phyloP scores from a whole-genome alignment of 53 echinoderm and acorn worm genomes.

The Echinometra lucunter region DNA sequence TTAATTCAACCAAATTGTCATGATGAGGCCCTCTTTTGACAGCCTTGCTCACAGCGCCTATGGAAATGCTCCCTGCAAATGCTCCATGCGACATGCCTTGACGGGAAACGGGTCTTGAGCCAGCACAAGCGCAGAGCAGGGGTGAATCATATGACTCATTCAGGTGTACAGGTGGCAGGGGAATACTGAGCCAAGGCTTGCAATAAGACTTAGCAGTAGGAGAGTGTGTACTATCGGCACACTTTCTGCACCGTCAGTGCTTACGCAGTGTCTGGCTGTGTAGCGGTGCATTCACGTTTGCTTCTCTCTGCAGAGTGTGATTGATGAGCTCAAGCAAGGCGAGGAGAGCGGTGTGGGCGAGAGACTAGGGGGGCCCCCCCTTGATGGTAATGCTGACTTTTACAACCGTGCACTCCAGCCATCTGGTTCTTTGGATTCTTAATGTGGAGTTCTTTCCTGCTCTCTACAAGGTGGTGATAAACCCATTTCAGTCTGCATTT shows the following conservation, averaged over 20 bases:
- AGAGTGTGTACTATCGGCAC: neutral
- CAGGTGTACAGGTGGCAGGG: constrained; percentile 61
- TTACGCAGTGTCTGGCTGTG: constrained; percentile 40
- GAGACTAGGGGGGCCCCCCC: neutral
- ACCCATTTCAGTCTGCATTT: constrained; percentile 13
- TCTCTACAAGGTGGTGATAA: constrained; percentile 47
- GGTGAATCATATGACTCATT: constrained; percentile 44
- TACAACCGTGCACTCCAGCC: neutral
- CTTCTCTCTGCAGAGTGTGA: neutral
- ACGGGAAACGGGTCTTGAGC: constrained; percentile 31
- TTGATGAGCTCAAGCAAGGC: neutral
- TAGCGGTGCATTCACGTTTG: constrained; percentile 17
- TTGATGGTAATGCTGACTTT: constrained; percentile 7
- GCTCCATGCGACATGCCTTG: neutral
- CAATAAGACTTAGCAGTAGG: neutral
- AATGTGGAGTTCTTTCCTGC: constrained; percentile 59
- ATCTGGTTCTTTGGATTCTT: constrained; percentile 54
- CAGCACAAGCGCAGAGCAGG: constrained; percentile 23
- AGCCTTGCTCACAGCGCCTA: neutral
- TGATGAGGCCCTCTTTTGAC: constrained; percentile 50
- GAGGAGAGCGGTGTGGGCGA: constrained; percentile 49
- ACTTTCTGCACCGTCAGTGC: constrained; percentile 60
- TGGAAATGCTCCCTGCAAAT: neutral
- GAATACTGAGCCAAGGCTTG: constrained; percentile 2
- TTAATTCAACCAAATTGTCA: neutral